Evolutionary conservation across 1,140 invertebrate genomes (phyloP).

Genomic region (Halictus rubicundus): DNA sequence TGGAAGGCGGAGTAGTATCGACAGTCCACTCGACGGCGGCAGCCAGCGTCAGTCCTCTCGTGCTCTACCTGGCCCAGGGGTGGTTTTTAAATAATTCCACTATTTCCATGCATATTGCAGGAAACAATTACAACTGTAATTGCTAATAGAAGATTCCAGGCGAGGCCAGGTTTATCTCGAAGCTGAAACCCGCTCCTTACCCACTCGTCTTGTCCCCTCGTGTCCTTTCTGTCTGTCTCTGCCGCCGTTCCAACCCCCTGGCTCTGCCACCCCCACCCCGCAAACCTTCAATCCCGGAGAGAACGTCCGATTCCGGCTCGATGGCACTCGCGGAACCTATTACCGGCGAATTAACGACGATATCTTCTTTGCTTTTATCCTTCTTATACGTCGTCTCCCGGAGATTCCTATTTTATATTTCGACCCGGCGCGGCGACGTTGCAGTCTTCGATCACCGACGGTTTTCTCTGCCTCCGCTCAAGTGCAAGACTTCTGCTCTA

Average conservation of each 20-base stretch:
- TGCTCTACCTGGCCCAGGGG: constrained; percentile 53
- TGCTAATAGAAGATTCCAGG: constrained; percentile 81
- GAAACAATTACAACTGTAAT: constrained; percentile 82
- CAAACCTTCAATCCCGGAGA: constrained; percentile 39
- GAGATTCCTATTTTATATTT: background rate
- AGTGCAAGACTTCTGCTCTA: too few relatives aligned
- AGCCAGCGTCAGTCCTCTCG: constrained; percentile 26
- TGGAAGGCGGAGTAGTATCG: constrained; percentile 36
- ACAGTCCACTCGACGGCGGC: constrained; percentile 55
- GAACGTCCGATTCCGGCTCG: constrained; percentile 33
- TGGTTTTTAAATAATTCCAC: constrained; percentile 81
- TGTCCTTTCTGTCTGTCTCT: constrained; percentile 23
- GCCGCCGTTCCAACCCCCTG: background rate
- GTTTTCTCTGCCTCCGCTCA: too few relatives aligned
- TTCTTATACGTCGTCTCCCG: background rate
- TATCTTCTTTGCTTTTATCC: background rate
- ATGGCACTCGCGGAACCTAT: constrained; percentile 23
- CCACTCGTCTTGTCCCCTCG: constrained; percentile 43
- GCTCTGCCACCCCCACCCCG: background rate
- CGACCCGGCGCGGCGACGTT: background rate
- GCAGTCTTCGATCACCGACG: background rate
- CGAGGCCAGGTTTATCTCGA: constrained; percentile 79
- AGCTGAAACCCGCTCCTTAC: constrained; percentile 67
- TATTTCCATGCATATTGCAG: constrained; percentile 81
- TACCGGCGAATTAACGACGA: constrained; percentile 27